Base-by-base conservation (phyloP, 2,888 invertebrate species). In the Bellardia pandia region DNA sequence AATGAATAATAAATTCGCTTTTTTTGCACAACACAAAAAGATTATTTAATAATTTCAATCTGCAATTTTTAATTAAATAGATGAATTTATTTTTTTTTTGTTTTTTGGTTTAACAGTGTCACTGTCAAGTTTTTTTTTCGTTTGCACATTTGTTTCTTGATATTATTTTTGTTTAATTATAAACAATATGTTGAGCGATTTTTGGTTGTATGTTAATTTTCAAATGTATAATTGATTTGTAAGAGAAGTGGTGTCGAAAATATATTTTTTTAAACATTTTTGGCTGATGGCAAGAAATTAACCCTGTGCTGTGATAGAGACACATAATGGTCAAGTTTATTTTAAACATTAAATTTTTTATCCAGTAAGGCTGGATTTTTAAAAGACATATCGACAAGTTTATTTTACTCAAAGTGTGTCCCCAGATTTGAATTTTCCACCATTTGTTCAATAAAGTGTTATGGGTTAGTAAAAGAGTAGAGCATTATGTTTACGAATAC, bases 91-190 rank as follows among this genome's bases (percentile, higher is more conserved):
- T 62, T 64, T 45, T 13, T 8, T 37, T n/a, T 58, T 45, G 16
- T 75, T 40, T 16, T 16, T 75, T 40, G 14, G 14, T 16, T 13
- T 23, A 74, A 75, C 84, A 88, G 77, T 85, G 88, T 83, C 89
- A 88, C 56, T 88, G 81, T 79, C 85, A 84, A 86, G 69, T 71
- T 81, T 40, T 82, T 58, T 30, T 37, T 48, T 56, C 71, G 53
- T 13, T 77, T 84, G 30, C 30, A 58, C 51, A 60, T 64, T 58
- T 85, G 30, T 58, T 48, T 62, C 37, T 64, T n/a, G 37, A 85
- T 75, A 8, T 56, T 16, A 66, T 80, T 75, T 56, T 16, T 69
- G 77, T 75, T 75, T 11, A 62, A 48, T 80, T 56, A 78, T 66
- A 81, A 69, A 62, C 37, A 42, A n/a, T 30, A 60, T 60, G 30